A percentile compares a stretch with the other conserved stretches of the same genome.
Conservation (phyloP, 2,888 invertebrate species). For the Chalcis sispes region DNA sequence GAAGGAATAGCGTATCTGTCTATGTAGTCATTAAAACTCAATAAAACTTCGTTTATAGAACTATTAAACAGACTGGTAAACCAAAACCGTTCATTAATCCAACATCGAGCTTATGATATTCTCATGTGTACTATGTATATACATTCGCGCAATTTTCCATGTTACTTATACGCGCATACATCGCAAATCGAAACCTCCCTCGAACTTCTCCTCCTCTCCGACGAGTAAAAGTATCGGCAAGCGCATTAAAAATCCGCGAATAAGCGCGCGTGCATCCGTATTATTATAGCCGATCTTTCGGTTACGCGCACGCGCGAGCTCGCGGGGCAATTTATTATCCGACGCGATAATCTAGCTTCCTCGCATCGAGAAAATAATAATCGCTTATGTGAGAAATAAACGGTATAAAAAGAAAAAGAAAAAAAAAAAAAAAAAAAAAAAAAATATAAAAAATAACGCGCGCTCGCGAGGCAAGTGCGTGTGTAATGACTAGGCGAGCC, state of each 20-base stretch:
- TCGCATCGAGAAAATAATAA: conserved; percentile 34
- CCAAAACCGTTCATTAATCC: not conserved
- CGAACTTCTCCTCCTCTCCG: not conserved
- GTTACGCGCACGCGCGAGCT: not conserved
- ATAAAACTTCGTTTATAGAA: too few species aligned
- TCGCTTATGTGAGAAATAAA: too few species aligned
- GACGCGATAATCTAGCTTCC: conserved; percentile 50
- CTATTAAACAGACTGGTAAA: not conserved
- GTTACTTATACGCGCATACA: conserved; percentile 16
- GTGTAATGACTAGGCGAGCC: conserved; percentile 10
- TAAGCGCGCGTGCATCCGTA: conserved; percentile 1
- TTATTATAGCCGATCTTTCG: too few species aligned
- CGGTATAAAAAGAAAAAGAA: too few species aligned
- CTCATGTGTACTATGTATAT: too few species aligned
- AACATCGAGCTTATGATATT: too few species aligned
- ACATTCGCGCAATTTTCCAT: not conserved
- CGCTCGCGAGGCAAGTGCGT: not conserved
- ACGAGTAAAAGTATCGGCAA: not conserved
- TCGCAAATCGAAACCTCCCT: conserved; percentile 20
- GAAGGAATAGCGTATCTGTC: too few species aligned
- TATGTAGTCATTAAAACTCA: too few species aligned
- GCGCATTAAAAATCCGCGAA: conserved; percentile 17
- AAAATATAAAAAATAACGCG: too few species aligned
- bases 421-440: too few species aligned
- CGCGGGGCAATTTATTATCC: conserved; percentile 39